Conservation (phyloP, 1,140 invertebrate species). For the Matsumurasca onukii region DNA sequence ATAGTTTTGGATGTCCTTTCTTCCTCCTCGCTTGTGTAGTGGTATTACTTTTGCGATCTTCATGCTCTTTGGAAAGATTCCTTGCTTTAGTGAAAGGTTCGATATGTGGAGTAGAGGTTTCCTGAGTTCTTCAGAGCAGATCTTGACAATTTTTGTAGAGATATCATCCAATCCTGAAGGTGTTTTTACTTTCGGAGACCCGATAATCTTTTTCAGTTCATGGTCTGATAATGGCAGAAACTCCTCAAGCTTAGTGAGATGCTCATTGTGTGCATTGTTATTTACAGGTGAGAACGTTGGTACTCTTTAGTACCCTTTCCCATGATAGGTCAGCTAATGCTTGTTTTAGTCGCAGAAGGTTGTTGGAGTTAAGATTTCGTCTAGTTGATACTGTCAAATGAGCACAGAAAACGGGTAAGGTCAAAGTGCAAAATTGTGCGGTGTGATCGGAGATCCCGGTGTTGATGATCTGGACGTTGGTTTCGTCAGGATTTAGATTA, state of each 20-base stretch:
- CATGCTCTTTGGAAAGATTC: conserved; percentile 1
- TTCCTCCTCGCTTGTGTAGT: background rate
- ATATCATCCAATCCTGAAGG: background rate
- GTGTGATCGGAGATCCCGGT: background rate
- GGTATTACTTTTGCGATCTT: conserved; percentile 4
- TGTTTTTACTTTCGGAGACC: background rate
- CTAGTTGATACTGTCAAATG: background rate
- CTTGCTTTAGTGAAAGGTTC: background rate
- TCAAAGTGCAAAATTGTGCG: background rate
- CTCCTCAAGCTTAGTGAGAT: background rate
- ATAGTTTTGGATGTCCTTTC: conserved; percentile 4
- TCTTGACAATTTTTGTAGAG: background rate
- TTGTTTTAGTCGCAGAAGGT: background rate
- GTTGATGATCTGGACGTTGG: background rate
- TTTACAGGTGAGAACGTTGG: background rate
- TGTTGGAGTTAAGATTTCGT: background rate
- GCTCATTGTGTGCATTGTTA: background rate
- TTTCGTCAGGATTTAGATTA: background rate
- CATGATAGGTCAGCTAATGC: background rate
- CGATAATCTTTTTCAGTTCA: conserved; percentile 2
- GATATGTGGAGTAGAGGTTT: background rate
- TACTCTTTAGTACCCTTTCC: background rate
- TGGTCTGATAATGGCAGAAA: background rate
- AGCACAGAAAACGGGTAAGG: background rate
- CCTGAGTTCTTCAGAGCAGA: background rate